These are phyloP conservation scores for Falco novaeseelandiae DNA, from an alignment of 2,797 vertebrate genomes.

Conservation along the genomic window DNA sequence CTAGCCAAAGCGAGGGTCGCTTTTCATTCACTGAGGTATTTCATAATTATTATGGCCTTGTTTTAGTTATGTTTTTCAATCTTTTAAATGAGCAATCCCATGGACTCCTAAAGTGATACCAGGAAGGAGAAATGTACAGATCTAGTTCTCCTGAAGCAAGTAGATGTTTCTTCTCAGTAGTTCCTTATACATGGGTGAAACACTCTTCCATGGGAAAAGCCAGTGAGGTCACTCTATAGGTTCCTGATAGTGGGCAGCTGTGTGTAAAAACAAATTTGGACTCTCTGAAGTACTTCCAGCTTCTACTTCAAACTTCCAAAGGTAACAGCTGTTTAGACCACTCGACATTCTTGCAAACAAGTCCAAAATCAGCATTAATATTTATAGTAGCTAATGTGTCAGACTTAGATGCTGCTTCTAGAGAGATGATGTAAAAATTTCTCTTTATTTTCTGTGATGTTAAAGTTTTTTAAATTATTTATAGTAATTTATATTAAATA, in stretches of 20 bases:
- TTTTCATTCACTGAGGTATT: neutral
- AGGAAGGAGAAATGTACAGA: neutral
- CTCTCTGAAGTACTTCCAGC: neutral
- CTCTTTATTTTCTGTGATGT: neutral
- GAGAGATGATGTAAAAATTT: neutral
- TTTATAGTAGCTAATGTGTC: neutral
- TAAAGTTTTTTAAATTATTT: slow-evolving; percentile 17
- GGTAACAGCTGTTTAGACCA: neutral
- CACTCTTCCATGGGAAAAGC: neutral
- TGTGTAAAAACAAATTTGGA: neutral
- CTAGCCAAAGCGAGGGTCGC: neutral
- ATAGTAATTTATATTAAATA: neutral
- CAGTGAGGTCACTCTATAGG: neutral
- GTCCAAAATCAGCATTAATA: neutral
- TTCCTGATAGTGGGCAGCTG: neutral
- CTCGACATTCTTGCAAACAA: neutral
- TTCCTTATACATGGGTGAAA: neutral
- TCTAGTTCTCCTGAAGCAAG: neutral
- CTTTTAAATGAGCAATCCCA: neutral
- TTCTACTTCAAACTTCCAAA: neutral
- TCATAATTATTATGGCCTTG: neutral
- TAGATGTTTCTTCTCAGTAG: neutral
- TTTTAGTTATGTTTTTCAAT: neutral
- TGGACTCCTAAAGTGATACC: neutral
- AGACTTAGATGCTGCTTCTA: neutral